Evolutionary conservation across 2,113 vertebrate genomes (phyloP), one percentile per base, ranked within the genome.

Genomic region (Gymnocephalus cernua): DNA sequence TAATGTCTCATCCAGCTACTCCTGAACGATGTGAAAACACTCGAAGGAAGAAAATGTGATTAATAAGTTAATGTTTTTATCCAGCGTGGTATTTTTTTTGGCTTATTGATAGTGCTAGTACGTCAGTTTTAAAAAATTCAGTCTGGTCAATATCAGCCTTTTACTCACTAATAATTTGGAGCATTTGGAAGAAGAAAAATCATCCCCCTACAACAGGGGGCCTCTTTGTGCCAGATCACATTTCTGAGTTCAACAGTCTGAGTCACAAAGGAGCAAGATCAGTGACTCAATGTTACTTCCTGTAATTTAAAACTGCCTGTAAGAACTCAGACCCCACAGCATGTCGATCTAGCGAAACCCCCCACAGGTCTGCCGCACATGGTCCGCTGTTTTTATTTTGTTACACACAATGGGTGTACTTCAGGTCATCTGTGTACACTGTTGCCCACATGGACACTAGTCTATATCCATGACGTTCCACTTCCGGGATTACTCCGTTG

Each of bases 221-320:
- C 90, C 89, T 84, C 85, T 88, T 77, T 84, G 86, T 74, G 58
- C 74, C 61, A 80, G 85, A 87, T 94, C 89, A 90, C n/a, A 87
- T 94, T 88, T 92, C 91, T 53, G 74, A 77, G 63, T 80, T 89
- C 80, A 91, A 80, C 72, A 83, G 85, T 87, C 82, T 91, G 93
- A 92, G 82, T 92, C 87, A 92, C 79, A 85, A 89, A 88, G 87
- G 41, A 79, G 61, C 27, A 4, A 89, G 82, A 92, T 90, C 75
- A 90, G 89, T 92, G 90, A 94, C 74, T 90, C 86, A 86, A 1
- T 70, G 90, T 74, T 77, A 90, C 91, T 94, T 94, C 91, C 92
- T 93, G 91, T 92, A 92, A 93, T 84, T 74, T 54, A 89, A 93
- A 84, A 74, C 89, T n/a, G 61, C 66, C 78, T 23, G 76, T 61